These are phyloP conservation scores for Todiramphus chloris DNA, from an alignment of 2,113 vertebrate species.

Conservation along the genomic window DNA sequence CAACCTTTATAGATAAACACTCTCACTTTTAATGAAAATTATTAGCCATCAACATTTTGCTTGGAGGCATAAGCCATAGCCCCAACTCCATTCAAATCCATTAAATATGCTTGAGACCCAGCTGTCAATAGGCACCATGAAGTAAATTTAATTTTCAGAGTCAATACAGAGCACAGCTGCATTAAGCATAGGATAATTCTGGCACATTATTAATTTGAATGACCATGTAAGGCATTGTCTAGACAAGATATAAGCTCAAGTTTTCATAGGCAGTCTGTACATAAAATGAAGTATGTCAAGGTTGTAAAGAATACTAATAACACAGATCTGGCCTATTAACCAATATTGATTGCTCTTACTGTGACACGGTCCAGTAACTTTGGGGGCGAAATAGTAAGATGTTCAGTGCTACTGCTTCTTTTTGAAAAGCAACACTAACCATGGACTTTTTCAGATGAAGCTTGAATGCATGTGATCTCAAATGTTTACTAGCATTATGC, in stretches of 20 bases:
- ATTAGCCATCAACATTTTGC: conserved; percentile 79
- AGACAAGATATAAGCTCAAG: conserved; percentile 77
- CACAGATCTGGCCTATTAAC: conserved; percentile 75
- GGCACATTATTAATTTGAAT: conserved; percentile 83
- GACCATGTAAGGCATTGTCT: conserved; percentile 78
- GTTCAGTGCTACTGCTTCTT: neutral
- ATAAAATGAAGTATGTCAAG: conserved; percentile 75
- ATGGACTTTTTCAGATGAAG: neutral
- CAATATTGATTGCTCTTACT: conserved; percentile 72
- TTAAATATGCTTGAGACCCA: conserved; percentile 82
- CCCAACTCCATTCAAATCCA: conserved; percentile 74
- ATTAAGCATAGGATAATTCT: conserved; percentile 82
- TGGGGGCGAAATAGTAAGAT: conserved; percentile 59
- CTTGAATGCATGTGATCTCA: neutral
- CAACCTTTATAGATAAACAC: conserved; percentile 41
- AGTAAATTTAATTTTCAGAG: conserved; percentile 86
- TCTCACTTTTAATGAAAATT: conserved; percentile 78
- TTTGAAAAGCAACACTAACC: conserved; percentile 32
- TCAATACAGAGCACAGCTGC: conserved; percentile 83
- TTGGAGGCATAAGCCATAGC: conserved; percentile 70
- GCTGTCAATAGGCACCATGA: conserved; percentile 78
- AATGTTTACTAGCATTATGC: neutral
- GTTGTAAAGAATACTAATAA: conserved; percentile 76
- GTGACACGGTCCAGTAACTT: conserved; percentile 60
- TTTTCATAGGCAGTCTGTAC: conserved; percentile 77